Evolutionary conservation across 2,113 vertebrate genomes (phyloP).

Genomic region (Laticauda colubrina): DNA sequence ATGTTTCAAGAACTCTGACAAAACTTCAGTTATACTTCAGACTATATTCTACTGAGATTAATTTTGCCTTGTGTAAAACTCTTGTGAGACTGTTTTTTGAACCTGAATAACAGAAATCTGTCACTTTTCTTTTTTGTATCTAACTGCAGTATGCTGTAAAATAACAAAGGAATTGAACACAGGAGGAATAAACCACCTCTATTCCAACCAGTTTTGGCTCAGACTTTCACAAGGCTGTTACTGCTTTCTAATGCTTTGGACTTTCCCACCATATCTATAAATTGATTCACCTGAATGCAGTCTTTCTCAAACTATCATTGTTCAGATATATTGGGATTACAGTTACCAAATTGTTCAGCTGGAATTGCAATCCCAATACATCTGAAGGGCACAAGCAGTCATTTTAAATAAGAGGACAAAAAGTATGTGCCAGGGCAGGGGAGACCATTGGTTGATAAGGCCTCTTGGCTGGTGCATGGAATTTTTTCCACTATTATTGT

Average conservation of each 20-base stretch:
- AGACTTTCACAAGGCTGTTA: not conserved
- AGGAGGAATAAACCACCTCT: not conserved
- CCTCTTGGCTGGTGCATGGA: not conserved
- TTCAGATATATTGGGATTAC: not conserved
- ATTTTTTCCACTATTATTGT: not conserved
- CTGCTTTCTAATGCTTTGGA: not conserved
- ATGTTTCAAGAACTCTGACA: slow-evolving; percentile 35
- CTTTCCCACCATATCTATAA: not conserved
- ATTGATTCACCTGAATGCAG: not conserved
- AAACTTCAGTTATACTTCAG: slow-evolving; percentile 28
- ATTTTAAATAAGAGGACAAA: not conserved
- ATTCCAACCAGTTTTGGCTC: not conserved
- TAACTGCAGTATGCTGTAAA: not conserved
- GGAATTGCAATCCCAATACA: not conserved
- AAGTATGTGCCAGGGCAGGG: no score
- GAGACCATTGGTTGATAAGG: not conserved
- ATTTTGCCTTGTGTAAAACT: slow-evolving; percentile 27
- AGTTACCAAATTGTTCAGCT: not conserved
- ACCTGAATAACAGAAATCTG: not conserved
- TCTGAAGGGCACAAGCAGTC: not conserved
- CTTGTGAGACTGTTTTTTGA: not conserved
- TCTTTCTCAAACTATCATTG: not conserved
- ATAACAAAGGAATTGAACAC: not conserved
- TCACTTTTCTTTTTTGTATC: not conserved
- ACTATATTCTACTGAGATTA: slow-evolving; percentile 31